Evolutionary conservation across 2,888 invertebrate genomes (phyloP), one percentile per base, ranked within the genome.

Genomic region (Steinernema hermaphroditum): DNA sequence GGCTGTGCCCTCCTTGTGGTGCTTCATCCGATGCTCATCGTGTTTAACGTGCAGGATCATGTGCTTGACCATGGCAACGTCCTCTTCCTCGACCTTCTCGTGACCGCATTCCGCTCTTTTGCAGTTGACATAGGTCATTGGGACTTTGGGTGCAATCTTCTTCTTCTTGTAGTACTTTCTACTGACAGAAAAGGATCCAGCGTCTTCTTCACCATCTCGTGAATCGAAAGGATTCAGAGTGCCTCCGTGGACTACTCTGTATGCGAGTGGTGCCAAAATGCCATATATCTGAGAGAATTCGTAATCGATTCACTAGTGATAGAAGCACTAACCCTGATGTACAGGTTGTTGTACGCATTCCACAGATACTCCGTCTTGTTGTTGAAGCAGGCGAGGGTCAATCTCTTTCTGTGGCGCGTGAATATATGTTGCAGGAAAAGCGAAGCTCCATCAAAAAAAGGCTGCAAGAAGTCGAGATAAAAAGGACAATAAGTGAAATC

Each of bases 21-120:
- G 62, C 19, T 32, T 62, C 62, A 62, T 62, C 16, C 62, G 62
- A 19, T 62, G 27, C 29, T 62, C 62, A 2, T 62, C 62, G 62
- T 62, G 62, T 19, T 62, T 62, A 29, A 62, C 34, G 27, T 62
- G 62, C 29, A 62, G 14, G 27, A 62, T 62, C 29, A 62, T 9
- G n/a, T 62, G 62, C 19, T 32, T 62, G 16, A 62, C 62, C 62
- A 62, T 32, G 62, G 24, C 62, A 16, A 62, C 16, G 29, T 62
- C 62, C 14, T 62, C 62, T 29, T 29, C 62, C 16, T 62, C 29
- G 16, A 62, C 16, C 34, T 8, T 8, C 19, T 62, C 34, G 19
- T 32, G 16, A 12, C 62, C 62, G 32, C 62, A 62, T 34, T 62
- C 62, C 8, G 22, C 14, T 16, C 62, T 24, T 16, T n/a, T 4